Evolutionary conservation across 2,797 vertebrate genomes (phyloP).

Genomic region (Centropyge bicolor): DNA sequence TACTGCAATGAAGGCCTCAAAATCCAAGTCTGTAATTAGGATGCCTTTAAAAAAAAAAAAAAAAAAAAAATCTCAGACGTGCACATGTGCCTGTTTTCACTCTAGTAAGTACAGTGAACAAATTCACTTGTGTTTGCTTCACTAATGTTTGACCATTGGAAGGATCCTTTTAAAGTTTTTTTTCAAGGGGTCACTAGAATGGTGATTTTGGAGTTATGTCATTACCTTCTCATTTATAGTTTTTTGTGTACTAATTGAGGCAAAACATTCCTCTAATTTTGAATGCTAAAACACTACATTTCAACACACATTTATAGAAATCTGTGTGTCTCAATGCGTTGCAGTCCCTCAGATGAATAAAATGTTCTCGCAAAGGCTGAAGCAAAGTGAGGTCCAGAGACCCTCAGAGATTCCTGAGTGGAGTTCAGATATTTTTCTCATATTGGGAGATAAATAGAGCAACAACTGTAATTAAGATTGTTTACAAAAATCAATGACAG

Average conservation of each 20-base stretch:
- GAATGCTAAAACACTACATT: background rate
- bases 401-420: background rate
- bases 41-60: background rate
- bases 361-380: too few species aligned
- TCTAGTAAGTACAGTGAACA: background rate
- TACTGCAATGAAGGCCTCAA: background rate
- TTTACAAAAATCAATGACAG: background rate
- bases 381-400: background rate
- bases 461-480: constrained; percentile 5
- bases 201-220: background rate
- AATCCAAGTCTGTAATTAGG: background rate
- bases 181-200: background rate
- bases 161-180: background rate
- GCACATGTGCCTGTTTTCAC: background rate
- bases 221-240: background rate
- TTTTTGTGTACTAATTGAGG: background rate
- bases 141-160: background rate
- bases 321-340: background rate
- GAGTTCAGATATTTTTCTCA: background rate
- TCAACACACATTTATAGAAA: constrained; percentile 5
- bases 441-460: background rate
- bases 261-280: background rate
- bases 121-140: background rate
- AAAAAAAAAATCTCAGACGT: background rate
- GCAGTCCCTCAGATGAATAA: constrained; percentile 4